Conservation (phyloP, 2,888 invertebrate species). For the Platycnemis pennipes region DNA sequence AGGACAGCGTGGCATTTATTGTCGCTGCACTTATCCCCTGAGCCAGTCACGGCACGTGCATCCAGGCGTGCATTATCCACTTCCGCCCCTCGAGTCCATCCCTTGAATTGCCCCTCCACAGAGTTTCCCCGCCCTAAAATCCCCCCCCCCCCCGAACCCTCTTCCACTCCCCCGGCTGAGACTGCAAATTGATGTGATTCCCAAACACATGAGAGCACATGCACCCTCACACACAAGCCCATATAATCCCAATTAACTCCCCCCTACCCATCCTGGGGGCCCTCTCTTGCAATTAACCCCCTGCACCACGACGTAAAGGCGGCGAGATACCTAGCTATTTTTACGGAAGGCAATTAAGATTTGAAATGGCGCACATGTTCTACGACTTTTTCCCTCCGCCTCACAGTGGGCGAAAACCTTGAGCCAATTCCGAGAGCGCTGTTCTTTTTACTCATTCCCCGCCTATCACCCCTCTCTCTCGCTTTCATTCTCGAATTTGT, state of each 20-base stretch:
- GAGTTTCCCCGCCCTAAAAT: too few relatives aligned
- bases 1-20: conserved; percentile 62
- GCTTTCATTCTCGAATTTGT: not conserved
- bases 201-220: not conserved
- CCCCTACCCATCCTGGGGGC: not conserved
- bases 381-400: conserved; percentile 4
- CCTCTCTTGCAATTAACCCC: conserved; percentile 32
- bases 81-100: not conserved
- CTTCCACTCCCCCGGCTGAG: not conserved
- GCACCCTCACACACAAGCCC: conserved; percentile 2
- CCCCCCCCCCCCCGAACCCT: too few relatives aligned
- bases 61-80: not conserved
- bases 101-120: not conserved
- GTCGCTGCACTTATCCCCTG: conserved; percentile 40
- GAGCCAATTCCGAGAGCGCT: conserved; percentile 10
- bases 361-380: conserved; percentile 26
- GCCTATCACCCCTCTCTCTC: not conserved
- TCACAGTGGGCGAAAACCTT: not conserved
- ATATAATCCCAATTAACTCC: not conserved
- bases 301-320: not conserved
- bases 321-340: conserved; percentile 42
- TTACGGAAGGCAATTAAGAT: conserved; percentile 23
- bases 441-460: not conserved
- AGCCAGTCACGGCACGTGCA: conserved; percentile 42
- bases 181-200: conserved; percentile 41